Evolutionary conservation across 2,888 invertebrate genomes (phyloP).

Genomic region (Caenorhabditis drosophilae): DNA sequence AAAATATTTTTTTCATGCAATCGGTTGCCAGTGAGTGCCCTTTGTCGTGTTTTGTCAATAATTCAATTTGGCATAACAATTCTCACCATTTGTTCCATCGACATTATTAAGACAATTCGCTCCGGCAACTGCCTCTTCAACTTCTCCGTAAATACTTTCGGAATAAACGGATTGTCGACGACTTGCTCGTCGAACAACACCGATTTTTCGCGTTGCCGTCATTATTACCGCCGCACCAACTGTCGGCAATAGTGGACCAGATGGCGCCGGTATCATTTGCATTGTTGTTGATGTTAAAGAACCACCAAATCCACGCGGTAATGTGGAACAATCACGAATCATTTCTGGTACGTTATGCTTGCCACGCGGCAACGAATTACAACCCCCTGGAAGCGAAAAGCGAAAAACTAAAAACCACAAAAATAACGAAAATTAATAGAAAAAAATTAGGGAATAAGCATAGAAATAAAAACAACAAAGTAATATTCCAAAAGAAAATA

Average conservation of each 20-base stretch:
- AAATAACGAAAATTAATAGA: constrained; percentile 1
- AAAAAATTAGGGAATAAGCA: background rate
- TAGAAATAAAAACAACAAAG: constrained; percentile 6
- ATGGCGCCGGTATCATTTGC: constrained; percentile 30
- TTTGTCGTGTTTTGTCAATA: no score
- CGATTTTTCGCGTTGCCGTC: constrained; percentile 31
- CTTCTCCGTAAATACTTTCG: constrained; percentile 45
- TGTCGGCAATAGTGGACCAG: constrained; percentile 35
- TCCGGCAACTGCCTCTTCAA: constrained; percentile 29
- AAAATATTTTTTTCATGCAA: no score
- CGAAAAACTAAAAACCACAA: constrained; percentile 5
- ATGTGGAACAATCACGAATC: constrained; percentile 42
- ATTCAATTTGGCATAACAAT: no score
- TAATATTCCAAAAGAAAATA: no score
- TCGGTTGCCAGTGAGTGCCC: no score
- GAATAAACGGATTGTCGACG: constrained; percentile 44
- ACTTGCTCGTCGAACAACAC: constrained; percentile 44
- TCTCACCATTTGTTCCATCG: no score
- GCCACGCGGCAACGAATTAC: constrained; percentile 41
- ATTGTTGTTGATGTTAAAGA: constrained; percentile 10
- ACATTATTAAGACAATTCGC: no score
- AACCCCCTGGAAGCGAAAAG: constrained; percentile 38
- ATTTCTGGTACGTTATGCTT: constrained; percentile 7
- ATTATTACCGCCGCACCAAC: constrained; percentile 33
- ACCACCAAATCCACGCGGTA: constrained; percentile 42